A percentile compares a stretch with the other conserved stretches of the same genome.
Conservation (phyloP, 2,797 vertebrate genomes). For the Dromococcyx pavoninus region DNA sequence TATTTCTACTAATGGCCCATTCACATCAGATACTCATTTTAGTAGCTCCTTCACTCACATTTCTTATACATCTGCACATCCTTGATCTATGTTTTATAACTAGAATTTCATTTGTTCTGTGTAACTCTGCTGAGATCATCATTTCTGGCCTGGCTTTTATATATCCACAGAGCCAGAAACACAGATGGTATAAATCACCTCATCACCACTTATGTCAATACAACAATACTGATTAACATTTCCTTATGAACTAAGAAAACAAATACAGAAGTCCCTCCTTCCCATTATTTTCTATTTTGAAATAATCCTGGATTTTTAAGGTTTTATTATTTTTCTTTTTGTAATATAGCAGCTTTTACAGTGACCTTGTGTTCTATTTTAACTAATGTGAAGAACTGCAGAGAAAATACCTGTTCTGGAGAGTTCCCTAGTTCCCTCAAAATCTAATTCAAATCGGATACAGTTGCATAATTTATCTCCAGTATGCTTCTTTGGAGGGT, state of each 20-base stretch:
- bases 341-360: neutral
- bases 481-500: neutral
- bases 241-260: neutral
- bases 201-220: neutral
- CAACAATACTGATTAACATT: neutral
- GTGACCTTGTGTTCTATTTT: conserved; percentile 11
- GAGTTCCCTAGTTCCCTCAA: conserved; percentile 28
- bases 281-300: neutral
- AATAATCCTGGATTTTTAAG: neutral
- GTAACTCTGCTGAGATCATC: conserved; percentile 20
- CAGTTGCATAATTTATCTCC: conserved; percentile 54
- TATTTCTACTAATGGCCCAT: neutral
- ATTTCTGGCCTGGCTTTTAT: conserved; percentile 1
- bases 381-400: conserved; percentile 26
- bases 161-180: neutral
- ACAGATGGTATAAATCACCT: conserved; percentile 39
- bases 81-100: conserved; percentile 3
- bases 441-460: conserved; percentile 37
- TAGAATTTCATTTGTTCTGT: conserved; percentile 3
- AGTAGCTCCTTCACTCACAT: neutral
- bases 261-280: neutral
- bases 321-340: neutral
- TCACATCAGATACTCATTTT: neutral
- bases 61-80: neutral
- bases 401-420: conserved; percentile 45